Conservation (phyloP, 1,140 invertebrate species). For the Pogonognathellus flavescens region DNA sequence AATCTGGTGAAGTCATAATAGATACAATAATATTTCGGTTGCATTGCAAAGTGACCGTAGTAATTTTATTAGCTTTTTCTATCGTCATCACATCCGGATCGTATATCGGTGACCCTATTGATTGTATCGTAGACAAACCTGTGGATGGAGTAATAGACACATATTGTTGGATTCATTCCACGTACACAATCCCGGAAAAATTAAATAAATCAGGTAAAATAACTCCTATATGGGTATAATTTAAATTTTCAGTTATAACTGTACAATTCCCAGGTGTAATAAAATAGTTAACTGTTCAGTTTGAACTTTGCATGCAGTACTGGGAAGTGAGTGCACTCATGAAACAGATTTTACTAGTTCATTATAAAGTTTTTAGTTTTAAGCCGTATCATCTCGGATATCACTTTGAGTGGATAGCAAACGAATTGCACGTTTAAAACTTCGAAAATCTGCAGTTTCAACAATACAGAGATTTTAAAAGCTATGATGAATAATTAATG, state of each 20-base stretch:
- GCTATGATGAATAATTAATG: too few relatives aligned
- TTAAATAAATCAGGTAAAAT: slow-evolving; percentile 68
- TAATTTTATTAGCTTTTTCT: slow-evolving; percentile 75
- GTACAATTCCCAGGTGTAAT: too few relatives aligned
- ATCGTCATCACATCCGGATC: slow-evolving; percentile 77
- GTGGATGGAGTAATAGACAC: slow-evolving; percentile 63
- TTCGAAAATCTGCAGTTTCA: too few relatives aligned
- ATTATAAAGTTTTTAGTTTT: too few relatives aligned
- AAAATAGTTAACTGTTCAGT: too few relatives aligned
- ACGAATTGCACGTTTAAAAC: too few relatives aligned
- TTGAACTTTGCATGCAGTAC: too few relatives aligned
- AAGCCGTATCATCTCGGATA: too few relatives aligned
- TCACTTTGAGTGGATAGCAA: too few relatives aligned
- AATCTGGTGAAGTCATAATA: slow-evolving; percentile 70
- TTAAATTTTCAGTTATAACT: background rate
- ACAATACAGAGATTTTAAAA: too few relatives aligned
- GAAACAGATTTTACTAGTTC: too few relatives aligned
- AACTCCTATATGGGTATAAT: background rate
- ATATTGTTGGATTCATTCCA: slow-evolving; percentile 94
- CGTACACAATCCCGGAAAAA: slow-evolving; percentile 86
- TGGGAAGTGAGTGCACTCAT: too few relatives aligned
- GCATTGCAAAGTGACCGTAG: slow-evolving; percentile 79
- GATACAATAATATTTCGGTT: slow-evolving; percentile 76
- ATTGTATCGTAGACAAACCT: slow-evolving; percentile 67
- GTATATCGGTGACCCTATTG: slow-evolving; percentile 78